Evolutionary conservation across 2,888 invertebrate species (phyloP), one percentile per base, ranked within the genome.

Genomic region (Tillus elongatus): DNA sequence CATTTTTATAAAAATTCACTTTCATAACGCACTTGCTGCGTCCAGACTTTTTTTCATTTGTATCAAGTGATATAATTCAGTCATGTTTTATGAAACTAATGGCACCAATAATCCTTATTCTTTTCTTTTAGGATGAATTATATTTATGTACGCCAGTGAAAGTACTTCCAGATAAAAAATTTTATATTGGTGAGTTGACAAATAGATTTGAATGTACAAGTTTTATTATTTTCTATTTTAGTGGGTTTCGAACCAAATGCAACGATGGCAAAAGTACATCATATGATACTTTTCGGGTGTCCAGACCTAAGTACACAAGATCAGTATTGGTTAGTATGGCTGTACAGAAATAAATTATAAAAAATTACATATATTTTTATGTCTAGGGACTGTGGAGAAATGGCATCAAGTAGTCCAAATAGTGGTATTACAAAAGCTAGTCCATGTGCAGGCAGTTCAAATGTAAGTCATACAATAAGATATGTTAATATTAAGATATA

Each of bases 191-290:
- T 89, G 67, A 66, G 67, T 60, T 16, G 24, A 35, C 8, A 32
- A 37, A n/a, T n/a, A n/a, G n/a, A n/a, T n/a, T n/a, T n/a, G n/a
- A n/a, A n/a, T n/a, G n/a, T n/a, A n/a, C n/a, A n/a, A n/a, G n/a
- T n/a, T n/a, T n/a, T n/a, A n/a, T n/a, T n/a, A n/a, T n/a, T n/a
- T n/a, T n/a, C n/a, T n/a, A n/a, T 71, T 74, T 33, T 66, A 86
- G 90, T 88, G 54, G 91, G 89, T 30, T 97, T 92, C 63, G 78
- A 87, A 63, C 92, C 95, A 2, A 88, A 92, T 57, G 89, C 91
- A 1, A 81, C 87, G 8, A 88, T 87, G 84, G 74, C 83, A 57
- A 86, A 82, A 3, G 89, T 90, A 6, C 95, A 95, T 69, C 95
- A 95, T 63, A 92, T 95, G 79, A 68, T 95, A 33, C 64, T 95